Conservation (phyloP, 2,113 vertebrate genomes). For the Himantopus leucocephalus region DNA sequence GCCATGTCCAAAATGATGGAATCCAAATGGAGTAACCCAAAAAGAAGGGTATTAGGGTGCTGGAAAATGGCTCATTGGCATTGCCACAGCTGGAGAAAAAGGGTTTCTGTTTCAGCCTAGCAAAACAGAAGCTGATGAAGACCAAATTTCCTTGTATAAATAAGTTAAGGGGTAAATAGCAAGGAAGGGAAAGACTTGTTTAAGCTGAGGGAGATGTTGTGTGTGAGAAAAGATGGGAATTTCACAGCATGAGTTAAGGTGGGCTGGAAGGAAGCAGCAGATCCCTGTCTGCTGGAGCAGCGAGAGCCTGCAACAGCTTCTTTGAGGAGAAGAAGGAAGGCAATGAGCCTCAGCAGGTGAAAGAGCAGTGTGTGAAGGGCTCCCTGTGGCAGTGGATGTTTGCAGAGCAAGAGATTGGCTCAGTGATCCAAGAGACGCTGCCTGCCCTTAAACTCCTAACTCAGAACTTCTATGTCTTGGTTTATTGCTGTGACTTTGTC, state of each 20-base stretch:
- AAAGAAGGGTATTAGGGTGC: neutral
- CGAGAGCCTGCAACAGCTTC: rapidly evolving
- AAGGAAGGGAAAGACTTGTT: neutral
- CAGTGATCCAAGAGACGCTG: neutral
- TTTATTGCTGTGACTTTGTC: neutral
- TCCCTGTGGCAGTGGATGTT: neutral
- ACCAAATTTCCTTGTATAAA: neutral
- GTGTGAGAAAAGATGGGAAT: neutral
- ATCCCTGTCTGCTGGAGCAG: rapidly evolving
- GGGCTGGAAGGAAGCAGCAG: neutral
- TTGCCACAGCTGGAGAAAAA: neutral
- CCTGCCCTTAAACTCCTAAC: neutral
- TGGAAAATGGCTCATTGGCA: neutral
- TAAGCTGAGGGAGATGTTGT: neutral
- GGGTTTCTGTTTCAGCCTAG: neutral
- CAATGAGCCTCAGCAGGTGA: too few species aligned
- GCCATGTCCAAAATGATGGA: neutral
- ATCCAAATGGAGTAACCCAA: neutral
- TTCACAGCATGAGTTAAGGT: neutral
- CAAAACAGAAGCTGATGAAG: rapidly evolving
- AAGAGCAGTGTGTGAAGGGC: rapidly evolving
- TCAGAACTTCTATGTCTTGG: neutral
- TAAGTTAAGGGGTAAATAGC: neutral
- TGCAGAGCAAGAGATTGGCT: neutral
- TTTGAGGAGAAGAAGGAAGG: neutral